These are phyloP conservation scores for Coenonympha arcania DNA, from an alignment of 2,888 invertebrate genomes.

Conservation along the genomic window DNA sequence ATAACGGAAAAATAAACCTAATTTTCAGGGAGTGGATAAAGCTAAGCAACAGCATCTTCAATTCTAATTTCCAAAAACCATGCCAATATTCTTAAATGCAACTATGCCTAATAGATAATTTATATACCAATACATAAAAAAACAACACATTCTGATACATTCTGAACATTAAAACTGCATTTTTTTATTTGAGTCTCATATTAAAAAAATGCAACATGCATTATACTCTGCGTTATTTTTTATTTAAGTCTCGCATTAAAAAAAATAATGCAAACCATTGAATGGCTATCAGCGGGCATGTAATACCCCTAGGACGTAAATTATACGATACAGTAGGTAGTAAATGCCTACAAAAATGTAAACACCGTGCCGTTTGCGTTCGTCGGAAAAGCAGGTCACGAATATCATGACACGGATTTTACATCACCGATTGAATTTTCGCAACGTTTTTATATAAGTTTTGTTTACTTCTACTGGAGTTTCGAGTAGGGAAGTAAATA, in stretches of 20 bases:
- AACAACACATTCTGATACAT: no score
- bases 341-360: slow-evolving; percentile 21
- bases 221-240: not conserved
- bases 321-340: not conserved
- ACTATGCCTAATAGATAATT: no score
- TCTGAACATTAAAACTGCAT: no score
- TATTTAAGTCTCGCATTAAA: not conserved
- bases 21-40: no score
- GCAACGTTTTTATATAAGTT: slow-evolving; percentile 21
- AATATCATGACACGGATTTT: slow-evolving; percentile 22
- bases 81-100: no score
- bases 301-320: not conserved
- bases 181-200: no score
- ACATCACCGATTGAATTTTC: slow-evolving; percentile 25
- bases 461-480: slow-evolving; percentile 10
- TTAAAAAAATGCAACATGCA: not conserved
- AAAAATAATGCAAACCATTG: not conserved
- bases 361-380: slow-evolving; percentile 20
- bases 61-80: no score
- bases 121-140: no score
- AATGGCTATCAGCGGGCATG: not conserved
- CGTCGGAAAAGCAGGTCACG: slow-evolving; percentile 21
- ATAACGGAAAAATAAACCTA: no score
- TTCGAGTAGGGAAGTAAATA: not conserved
- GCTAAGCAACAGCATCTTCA: no score